phyloP scores from a whole-genome alignment of 2,888 invertebrate genomes.

The Dugesia japonica region DNA sequence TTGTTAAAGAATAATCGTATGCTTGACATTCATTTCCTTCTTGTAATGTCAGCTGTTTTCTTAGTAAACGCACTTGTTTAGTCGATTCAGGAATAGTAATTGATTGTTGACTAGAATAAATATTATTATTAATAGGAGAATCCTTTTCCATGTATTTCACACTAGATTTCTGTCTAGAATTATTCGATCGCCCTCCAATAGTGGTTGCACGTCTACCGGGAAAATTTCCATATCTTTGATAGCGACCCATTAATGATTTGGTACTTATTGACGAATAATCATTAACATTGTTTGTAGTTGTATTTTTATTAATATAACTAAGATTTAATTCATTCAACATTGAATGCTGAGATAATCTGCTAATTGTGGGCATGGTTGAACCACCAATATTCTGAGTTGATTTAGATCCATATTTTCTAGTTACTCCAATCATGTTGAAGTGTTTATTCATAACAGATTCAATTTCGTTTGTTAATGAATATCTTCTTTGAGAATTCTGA shows the following conservation, averaged over 20 bases:
- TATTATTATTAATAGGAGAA: not conserved
- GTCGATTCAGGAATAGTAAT: not conserved
- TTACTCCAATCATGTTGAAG: not conserved
- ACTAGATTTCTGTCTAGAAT: not conserved
- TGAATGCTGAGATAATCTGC: not conserved
- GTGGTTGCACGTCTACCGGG: not conserved
- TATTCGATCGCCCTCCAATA: not conserved
- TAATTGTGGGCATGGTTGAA: not conserved
- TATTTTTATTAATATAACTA: not conserved
- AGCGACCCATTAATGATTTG: not conserved
- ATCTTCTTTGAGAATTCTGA: constrained; percentile 4
- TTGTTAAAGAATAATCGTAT: not conserved
- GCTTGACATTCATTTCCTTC: not conserved
- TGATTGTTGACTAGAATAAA: not conserved
- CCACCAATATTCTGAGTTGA: not conserved
- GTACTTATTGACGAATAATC: not conserved
- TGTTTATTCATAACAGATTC: constrained; percentile 15
- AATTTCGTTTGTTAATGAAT: constrained; percentile 3
- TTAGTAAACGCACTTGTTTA: not conserved
- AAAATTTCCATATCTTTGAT: not conserved
- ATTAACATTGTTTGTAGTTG: not conserved
- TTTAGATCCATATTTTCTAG: not conserved
- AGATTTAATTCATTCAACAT: not conserved
- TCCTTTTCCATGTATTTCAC: not conserved
- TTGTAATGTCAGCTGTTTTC: not conserved